phyloP scores from a whole-genome alignment of 2,888 invertebrate species.

The Eupithecia pulchellata region DNA sequence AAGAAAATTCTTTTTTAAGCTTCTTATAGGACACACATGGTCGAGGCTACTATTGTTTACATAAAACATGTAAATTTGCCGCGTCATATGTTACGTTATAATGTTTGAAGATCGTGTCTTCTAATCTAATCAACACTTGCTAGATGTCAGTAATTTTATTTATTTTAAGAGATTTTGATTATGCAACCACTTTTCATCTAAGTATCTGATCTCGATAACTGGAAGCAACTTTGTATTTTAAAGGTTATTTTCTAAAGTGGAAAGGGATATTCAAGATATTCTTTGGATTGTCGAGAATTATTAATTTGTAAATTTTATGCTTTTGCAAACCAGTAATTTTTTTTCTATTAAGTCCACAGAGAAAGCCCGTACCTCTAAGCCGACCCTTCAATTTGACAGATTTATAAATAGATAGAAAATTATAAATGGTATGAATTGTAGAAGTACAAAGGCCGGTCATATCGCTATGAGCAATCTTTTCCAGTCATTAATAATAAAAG shows the following conservation, averaged over 20 bases:
- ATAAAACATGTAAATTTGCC: conserved; percentile 28
- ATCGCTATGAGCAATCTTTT: background rate
- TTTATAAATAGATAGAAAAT: too few species aligned
- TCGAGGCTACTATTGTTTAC: conserved; percentile 25
- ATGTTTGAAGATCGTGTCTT: conserved; percentile 27
- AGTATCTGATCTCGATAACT: too few species aligned
- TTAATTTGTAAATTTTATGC: too few species aligned
- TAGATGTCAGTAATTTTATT: background rate
- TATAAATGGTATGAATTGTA: too few species aligned
- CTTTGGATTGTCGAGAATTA: too few species aligned
- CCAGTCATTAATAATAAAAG: background rate
- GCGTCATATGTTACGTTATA: conserved; percentile 5
- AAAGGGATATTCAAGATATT: too few species aligned
- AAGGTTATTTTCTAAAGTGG: too few species aligned
- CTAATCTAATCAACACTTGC: background rate
- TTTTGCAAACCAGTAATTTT: background rate
- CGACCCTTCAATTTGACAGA: too few species aligned
- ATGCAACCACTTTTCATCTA: background rate
- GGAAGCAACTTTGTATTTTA: too few species aligned
- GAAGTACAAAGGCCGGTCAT: background rate
- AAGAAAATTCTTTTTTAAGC: conserved; percentile 18
- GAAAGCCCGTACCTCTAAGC: background rate
- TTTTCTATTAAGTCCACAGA: background rate
- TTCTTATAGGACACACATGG: conserved; percentile 8
- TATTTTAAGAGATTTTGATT: background rate